Percentiles rank a stretch among this genome's conserved stretches.
phyloP scores from a whole-genome alignment of 1,140 invertebrate genomes.

The Tyrophagus putrescentiae region DNA sequence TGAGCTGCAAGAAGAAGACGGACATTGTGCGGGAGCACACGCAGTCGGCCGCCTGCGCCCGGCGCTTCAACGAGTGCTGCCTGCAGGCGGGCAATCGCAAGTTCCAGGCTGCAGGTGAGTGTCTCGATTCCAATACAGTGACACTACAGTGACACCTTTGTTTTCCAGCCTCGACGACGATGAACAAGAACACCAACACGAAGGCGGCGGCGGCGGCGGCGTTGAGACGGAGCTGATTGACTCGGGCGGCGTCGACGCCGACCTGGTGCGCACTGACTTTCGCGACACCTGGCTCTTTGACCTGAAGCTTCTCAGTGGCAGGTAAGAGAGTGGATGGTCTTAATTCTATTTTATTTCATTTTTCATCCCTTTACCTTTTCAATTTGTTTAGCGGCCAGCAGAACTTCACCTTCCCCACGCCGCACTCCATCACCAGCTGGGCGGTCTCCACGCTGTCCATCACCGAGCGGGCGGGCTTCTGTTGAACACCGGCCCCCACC shows the following conservation, averaged over 20 bases:
- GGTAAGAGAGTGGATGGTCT: too few relatives aligned
- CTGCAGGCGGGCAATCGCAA: background rate
- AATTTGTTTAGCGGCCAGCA: background rate
- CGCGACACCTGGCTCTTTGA: slow-evolving; percentile 34
- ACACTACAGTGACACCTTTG: too few relatives aligned
- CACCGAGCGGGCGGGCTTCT: slow-evolving; percentile 31
- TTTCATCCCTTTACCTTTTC: background rate
- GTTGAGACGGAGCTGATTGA: too few relatives aligned
- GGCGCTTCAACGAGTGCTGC: background rate
- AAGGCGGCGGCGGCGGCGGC: too few relatives aligned
- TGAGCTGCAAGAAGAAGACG: background rate
- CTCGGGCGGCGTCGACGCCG: background rate
- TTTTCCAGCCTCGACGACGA: too few relatives aligned
- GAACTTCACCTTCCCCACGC: slow-evolving; percentile 22
- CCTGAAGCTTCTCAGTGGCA: slow-evolving; percentile 23
- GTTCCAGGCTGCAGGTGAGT: background rate
- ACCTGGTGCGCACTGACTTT: slow-evolving; percentile 28
- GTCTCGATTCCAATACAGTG: too few relatives aligned
- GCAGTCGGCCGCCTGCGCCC: background rate
- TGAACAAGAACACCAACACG: too few relatives aligned
- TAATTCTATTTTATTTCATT: background rate
- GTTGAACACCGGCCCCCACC: slow-evolving; percentile 29
- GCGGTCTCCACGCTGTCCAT: slow-evolving; percentile 31
- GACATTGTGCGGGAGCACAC: background rate
- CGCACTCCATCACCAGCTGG: slow-evolving; percentile 36